Conservation (phyloP, 2,888 invertebrate species). For the Lasioglossum pauxillum region DNA sequence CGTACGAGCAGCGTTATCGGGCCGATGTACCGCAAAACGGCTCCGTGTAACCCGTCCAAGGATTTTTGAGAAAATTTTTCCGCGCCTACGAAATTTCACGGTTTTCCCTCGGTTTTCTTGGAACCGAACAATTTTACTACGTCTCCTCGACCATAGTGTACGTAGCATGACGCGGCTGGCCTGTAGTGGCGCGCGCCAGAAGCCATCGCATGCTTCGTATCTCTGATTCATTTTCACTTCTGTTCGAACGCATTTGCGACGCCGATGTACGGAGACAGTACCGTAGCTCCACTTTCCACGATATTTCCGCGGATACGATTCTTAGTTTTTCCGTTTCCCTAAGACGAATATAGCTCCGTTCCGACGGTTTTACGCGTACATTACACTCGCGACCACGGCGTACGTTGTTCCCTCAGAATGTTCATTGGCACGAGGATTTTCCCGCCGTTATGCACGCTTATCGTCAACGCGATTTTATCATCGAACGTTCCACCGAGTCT, state of each 20-base stretch:
- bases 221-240: conserved; percentile 48
- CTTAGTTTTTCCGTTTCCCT: conserved; percentile 1
- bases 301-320: conserved; percentile 31
- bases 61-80: conserved; percentile 70
- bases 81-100: conserved; percentile 39
- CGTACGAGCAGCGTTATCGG: conserved; percentile 62
- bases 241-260: conserved; percentile 45
- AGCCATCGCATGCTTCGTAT: conserved; percentile 62
- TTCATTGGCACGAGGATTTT: conserved; percentile 57
- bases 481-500: not conserved
- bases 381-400: conserved; percentile 10
- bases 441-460: conserved; percentile 45
- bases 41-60: conserved; percentile 49
- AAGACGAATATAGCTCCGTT: conserved; percentile 28
- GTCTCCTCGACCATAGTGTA: conserved; percentile 52
- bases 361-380: conserved; percentile 36
- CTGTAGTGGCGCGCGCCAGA: conserved; percentile 70
- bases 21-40: not conserved
- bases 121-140: conserved; percentile 59
- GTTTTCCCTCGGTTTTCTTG: conserved; percentile 57
- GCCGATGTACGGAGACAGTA: conserved; percentile 19
- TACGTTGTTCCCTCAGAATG: conserved; percentile 38
- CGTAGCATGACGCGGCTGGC: conserved; percentile 71
- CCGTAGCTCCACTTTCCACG: conserved; percentile 36
- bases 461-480: not conserved